Base-by-base conservation (phyloP, 2,113 vertebrate species). In the Pelvicachromis taeniatus region DNA sequence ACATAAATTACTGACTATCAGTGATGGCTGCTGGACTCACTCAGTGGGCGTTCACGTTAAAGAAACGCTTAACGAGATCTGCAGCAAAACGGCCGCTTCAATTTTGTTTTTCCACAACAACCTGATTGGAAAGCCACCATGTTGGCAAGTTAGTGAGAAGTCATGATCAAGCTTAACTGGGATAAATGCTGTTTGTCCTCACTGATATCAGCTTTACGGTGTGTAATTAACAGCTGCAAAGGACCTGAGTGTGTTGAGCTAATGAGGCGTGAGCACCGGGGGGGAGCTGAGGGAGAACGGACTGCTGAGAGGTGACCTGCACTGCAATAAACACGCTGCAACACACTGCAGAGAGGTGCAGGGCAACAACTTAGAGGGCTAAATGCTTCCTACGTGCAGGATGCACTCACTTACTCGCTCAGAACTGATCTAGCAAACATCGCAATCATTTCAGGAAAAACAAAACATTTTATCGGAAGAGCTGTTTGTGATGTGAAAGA, bases 201-300 rank as follows among this genome's bases (percentile, higher is more conserved):
- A 82, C 89, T 92, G 89, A 93, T 92, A 93, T 85, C 85, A 80
- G 89, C 88, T 85, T 91, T 92, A 90, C 90, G 84, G 88, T 88
- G 90, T 93, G 88, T 94, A 93, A 94, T 95, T 94, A 93, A 94
- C 87, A 91, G 91, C 89, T 88, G 89, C 90, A 94, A 94, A 94
- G 70, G 87, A 89, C 89, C 87, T 53, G 85, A 88, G 88, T 93
- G 93, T 91, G 91, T 90, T 78, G 90, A 90, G 91, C 82, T 94
- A 95, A 95, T 95, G 94, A 94, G 93, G 90, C 93, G 59, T 92
- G 92, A 89, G 88, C 88, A 56, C 83, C n/a, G n/a, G 61, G 45
- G 45, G 86, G 77, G 90, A 87, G 84, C 85, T 80, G 81, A 78
- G 91, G 81, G 78, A 89, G 83, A 54, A 26, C 11, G 56, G 83